These are phyloP conservation scores for Aphodius sticticus DNA, from an alignment of 2,888 invertebrate species.

Conservation along the genomic window DNA sequence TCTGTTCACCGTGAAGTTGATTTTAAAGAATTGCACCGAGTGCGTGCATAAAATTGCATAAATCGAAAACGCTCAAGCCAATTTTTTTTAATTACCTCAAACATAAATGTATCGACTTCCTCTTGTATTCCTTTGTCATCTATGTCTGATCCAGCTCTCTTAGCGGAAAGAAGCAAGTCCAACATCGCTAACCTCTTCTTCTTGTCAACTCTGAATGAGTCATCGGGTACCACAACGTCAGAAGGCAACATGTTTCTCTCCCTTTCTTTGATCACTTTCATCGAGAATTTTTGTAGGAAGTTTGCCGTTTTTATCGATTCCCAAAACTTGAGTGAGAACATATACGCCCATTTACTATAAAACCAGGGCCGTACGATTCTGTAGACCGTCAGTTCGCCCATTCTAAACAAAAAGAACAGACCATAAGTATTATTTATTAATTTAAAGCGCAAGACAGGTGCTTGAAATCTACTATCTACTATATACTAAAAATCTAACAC, in stretches of 20 bases:
- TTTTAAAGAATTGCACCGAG: too few relatives aligned
- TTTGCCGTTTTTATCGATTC: slow-evolving; percentile 35
- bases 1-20: too few relatives aligned
- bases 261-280: slow-evolving; percentile 45
- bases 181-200: slow-evolving; percentile 66
- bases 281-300: slow-evolving; percentile 48
- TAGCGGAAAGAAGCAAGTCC: slow-evolving; percentile 64
- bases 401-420: slow-evolving; percentile 55
- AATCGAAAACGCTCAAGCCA: too few relatives aligned
- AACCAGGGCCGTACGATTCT: slow-evolving; percentile 48
- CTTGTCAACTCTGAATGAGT: slow-evolving; percentile 41
- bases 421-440: slow-evolving; percentile 53
- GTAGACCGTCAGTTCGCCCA: slow-evolving; percentile 44
- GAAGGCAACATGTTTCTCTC: slow-evolving; percentile 34
- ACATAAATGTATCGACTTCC: slow-evolving; percentile 72
- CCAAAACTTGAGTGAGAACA: slow-evolving; percentile 33
- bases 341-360: slow-evolving; percentile 41
- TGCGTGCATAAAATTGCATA: too few relatives aligned
- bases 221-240: slow-evolving; percentile 22
- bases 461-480: too few relatives aligned
- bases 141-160: slow-evolving; percentile 60
- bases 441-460: neutral
- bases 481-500: too few relatives aligned
- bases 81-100: slow-evolving; percentile 59
- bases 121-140: slow-evolving; percentile 66